Percentiles rank a stretch among this genome's conserved stretches.
Conservation (phyloP, 2,113 vertebrate genomes). For the Notarius lentiginosus region DNA sequence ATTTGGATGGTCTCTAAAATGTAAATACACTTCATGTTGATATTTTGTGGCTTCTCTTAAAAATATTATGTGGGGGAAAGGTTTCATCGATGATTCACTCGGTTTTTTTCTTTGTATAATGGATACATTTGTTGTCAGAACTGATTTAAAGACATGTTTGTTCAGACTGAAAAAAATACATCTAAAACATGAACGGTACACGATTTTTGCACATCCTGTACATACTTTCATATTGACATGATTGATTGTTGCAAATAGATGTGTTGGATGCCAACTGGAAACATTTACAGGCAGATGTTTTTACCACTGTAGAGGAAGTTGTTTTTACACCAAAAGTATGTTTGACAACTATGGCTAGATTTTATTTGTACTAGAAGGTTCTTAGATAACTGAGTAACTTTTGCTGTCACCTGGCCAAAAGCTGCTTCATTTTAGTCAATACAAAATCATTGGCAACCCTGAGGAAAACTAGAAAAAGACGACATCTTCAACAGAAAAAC, state of each 20-base stretch:
- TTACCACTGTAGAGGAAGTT: not conserved
- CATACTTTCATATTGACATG: not conserved
- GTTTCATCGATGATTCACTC: not conserved
- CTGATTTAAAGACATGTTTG: not conserved
- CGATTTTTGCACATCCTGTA: not conserved
- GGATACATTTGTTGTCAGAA: not conserved
- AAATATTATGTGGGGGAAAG: not conserved
- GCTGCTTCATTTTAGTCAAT: not conserved
- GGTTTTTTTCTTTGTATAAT: not conserved
- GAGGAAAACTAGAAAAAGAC: not conserved
- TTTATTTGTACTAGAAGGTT: not conserved
- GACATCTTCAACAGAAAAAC: not conserved
- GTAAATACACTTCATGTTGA: conserved; percentile 1
- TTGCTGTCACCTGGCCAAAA: not conserved
- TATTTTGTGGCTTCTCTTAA: conserved; percentile 1
- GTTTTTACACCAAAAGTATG: not conserved
- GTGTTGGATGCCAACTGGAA: not conserved
- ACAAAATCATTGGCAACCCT: not conserved
- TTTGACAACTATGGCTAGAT: not conserved
- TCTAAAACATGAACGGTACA: not conserved
- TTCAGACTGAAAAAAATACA: conserved; percentile 2
- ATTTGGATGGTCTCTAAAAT: conserved; percentile 2
- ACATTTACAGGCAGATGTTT: not conserved
- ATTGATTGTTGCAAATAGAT: not conserved
- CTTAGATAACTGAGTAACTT: not conserved